phyloP scores from a whole-genome alignment of 2,113 vertebrate genomes.

The Amphiprion percula region DNA sequence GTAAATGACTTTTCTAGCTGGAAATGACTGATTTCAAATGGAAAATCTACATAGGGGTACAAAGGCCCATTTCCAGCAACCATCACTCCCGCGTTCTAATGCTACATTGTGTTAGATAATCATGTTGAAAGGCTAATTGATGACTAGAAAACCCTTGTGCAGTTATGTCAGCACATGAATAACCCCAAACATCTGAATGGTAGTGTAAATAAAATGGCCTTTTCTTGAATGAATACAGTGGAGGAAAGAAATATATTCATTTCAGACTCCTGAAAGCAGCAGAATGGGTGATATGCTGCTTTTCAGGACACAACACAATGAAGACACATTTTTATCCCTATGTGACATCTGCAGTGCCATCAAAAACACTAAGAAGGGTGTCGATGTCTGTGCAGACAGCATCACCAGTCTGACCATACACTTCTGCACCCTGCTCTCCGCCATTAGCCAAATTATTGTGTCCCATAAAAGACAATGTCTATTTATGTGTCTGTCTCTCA shows the following conservation, averaged over 20 bases:
- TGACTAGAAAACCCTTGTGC: no score
- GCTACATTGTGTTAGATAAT: no score
- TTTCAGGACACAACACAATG: constrained; percentile 2
- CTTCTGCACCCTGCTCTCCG: constrained; percentile 3
- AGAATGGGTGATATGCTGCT: not conserved
- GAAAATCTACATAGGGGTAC: no score
- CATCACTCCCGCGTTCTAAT: no score
- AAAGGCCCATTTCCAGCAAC: no score
- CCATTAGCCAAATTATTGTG: constrained; percentile 32
- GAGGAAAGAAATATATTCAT: not conserved
- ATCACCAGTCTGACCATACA: constrained; percentile 17
- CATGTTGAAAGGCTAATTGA: no score
- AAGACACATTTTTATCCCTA: constrained; percentile 18
- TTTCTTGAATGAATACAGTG: not conserved
- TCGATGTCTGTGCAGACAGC: constrained; percentile 27
- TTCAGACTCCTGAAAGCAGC: not conserved
- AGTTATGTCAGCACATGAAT: no score
- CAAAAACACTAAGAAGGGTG: constrained; percentile 15
- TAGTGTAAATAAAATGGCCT: no score
- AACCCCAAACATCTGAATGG: no score
- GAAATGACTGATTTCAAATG: no score
- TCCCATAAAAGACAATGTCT: constrained; percentile 32
- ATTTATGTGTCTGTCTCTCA: constrained; percentile 31
- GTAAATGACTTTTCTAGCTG: no score
- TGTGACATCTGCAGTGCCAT: constrained; percentile 11